Evolutionary conservation across 2,888 invertebrate species (phyloP), one percentile per base, ranked within the genome.

Genomic region (Alentia gelatinosa): DNA sequence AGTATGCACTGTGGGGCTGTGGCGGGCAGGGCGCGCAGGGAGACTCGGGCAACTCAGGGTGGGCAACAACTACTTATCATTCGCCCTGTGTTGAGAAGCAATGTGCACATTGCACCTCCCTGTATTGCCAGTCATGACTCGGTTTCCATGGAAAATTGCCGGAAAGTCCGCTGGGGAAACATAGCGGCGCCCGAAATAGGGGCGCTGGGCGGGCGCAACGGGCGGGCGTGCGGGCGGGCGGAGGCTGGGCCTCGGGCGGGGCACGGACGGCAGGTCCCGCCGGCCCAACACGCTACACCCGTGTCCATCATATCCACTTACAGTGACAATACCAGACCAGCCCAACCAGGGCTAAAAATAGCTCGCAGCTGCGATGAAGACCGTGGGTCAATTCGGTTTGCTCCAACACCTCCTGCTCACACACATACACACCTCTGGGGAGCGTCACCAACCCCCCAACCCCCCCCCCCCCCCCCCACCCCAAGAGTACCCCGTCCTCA

Each of bases 81-180:
- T 83, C 83, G 26, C 23, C 26, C 15, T 39, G 26, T 83, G 83
- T 83, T 40, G 15, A 39, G 39, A 30, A 83, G 30, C 83, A 83
- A 83, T 83, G 26, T 23, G 37, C 39, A 83, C 39, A 7, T 39
- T 15, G 40, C 83, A 83, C 83, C 40, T 83, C 39, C 7, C 40
- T 35, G 39, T 83, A 83, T 83, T 83, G 83, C 40, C 37, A 40
- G 83, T 37, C 40, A 37, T 83, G 40, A 83, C 83, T 83, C 40
- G 40, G 83, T 83, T 83, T 39, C 83, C 83, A 83, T 83, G 83
- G 83, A n/a, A 83, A 83, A 83, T 83, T 40, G 83, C 40, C 39
- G n/a, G 23, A 19, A 12, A 1, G 83, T n/a, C 40, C 83, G 26
- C 39, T 1, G 83, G 83, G 83, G 83, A 39, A 4, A 40, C 37